phyloP scores from a whole-genome alignment of 2,888 invertebrate genomes.

The Anticlea derivata region DNA sequence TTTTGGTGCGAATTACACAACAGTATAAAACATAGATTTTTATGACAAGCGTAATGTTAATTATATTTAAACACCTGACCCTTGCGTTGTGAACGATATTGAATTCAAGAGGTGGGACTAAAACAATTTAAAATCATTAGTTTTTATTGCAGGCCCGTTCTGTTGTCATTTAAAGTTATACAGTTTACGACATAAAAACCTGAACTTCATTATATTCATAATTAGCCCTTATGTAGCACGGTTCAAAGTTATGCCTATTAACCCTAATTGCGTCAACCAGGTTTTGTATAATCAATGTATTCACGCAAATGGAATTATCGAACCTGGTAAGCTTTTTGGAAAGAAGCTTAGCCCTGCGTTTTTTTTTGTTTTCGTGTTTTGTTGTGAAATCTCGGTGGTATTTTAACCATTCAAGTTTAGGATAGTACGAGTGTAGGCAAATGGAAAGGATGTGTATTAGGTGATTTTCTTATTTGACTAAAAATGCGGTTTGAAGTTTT shows the following conservation, averaged over 20 bases:
- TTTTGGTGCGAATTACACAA: constrained; percentile 44
- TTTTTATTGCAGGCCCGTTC: constrained; percentile 31
- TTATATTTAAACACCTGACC: constrained; percentile 34
- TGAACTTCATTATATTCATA: constrained; percentile 26
- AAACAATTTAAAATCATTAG: constrained; percentile 39
- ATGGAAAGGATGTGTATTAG: too few relatives aligned
- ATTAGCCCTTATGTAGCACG: constrained; percentile 12
- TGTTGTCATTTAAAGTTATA: constrained; percentile 35
- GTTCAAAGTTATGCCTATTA: constrained; percentile 5
- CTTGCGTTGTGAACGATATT: constrained; percentile 27
- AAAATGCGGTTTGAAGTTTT: too few relatives aligned
- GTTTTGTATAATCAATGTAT: too few relatives aligned
- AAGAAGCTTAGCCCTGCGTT: too few relatives aligned
- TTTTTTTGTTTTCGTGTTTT: too few relatives aligned
- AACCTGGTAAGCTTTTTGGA: too few relatives aligned
- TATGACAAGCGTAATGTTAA: constrained; percentile 41
- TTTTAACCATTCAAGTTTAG: too few relatives aligned
- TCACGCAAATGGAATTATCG: too few relatives aligned
- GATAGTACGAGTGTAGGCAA: too few relatives aligned
- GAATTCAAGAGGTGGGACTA: constrained; percentile 29
- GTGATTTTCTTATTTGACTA: too few relatives aligned
- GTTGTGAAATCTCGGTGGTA: too few relatives aligned
- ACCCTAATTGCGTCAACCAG: not conserved
- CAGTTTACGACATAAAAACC: constrained; percentile 30
- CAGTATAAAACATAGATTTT: constrained; percentile 35